Percentiles rank a stretch among this genome's conserved stretches.
phyloP scores from a whole-genome alignment of 2,888 invertebrate genomes.

The Mellilla xanthometata region DNA sequence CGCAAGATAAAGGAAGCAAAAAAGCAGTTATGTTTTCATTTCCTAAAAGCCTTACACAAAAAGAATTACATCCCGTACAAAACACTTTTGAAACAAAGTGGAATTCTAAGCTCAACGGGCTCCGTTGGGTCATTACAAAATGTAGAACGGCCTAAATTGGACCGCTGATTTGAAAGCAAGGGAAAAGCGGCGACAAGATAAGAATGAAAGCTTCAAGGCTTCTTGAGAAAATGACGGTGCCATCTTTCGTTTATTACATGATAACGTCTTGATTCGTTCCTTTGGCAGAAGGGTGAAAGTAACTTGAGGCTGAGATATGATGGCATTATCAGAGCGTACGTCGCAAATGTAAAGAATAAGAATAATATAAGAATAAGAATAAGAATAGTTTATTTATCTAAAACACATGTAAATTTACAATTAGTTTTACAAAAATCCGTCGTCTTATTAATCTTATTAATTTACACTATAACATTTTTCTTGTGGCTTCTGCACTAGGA shows the following conservation, averaged over 20 bases:
- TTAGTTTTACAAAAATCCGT: too few relatives aligned
- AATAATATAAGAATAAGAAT: too few relatives aligned
- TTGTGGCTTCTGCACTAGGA: too few relatives aligned
- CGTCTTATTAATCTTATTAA: too few relatives aligned
- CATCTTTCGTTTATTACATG: slow-evolving; percentile 26
- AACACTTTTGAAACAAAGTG: slow-evolving; percentile 13
- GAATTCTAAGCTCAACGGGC: slow-evolving; percentile 3
- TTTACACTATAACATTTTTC: too few relatives aligned
- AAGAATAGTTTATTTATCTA: too few relatives aligned
- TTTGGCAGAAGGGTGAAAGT: slow-evolving; percentile 21
- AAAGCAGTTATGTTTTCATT: slow-evolving; percentile 1
- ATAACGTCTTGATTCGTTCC: slow-evolving; percentile 25
- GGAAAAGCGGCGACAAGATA: slow-evolving; percentile 23
- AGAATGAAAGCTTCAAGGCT: slow-evolving; percentile 13
- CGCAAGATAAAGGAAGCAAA: background rate
- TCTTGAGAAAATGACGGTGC: slow-evolving; percentile 17
- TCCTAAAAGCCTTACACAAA: slow-evolving; percentile 4
- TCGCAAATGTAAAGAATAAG: too few relatives aligned
- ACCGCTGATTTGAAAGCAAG: slow-evolving; percentile 22
- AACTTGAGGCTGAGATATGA: background rate
- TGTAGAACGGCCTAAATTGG: slow-evolving; percentile 15
- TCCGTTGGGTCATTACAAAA: slow-evolving; percentile 11
- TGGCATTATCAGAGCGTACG: too few relatives aligned
- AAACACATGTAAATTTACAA: too few relatives aligned
- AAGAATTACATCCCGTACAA: slow-evolving; percentile 8